A percentile compares a stretch with the other conserved stretches of the same genome.
Evolutionary conservation across 2,888 invertebrate species (phyloP).

Genomic region (Lymantria monacha): DNA sequence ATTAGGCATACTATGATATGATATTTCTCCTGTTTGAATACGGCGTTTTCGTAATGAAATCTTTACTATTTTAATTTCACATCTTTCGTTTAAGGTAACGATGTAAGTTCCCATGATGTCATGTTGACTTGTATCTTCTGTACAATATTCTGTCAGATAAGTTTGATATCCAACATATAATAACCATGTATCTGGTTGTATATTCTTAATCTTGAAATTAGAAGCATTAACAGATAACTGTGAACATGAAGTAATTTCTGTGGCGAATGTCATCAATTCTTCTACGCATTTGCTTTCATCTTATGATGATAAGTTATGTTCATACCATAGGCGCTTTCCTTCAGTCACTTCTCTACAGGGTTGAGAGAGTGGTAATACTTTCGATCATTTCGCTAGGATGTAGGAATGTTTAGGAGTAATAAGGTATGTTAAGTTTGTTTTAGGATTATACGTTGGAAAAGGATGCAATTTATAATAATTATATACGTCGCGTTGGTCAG

Average conservation of each 20-base stretch:
- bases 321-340: background rate
- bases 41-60: background rate
- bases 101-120: background rate
- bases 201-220: background rate
- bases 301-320: background rate
- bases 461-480: slow-evolving; percentile 1
- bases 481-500: background rate
- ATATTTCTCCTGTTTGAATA: background rate
- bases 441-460: background rate
- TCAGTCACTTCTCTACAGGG: background rate
- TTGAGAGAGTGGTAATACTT: background rate
- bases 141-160: background rate
- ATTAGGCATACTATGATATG: background rate
- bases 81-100: background rate
- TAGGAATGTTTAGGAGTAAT: background rate
- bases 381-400: slow-evolving; percentile 9
- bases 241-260: background rate
- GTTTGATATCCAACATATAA: background rate
- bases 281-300: background rate
- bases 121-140: background rate
- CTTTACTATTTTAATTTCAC: background rate
- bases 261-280: background rate
- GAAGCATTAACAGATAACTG: background rate
- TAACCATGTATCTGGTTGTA: background rate
- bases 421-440: background rate